Evolutionary conservation across 1,140 invertebrate species (phyloP), one percentile per base, ranked within the genome.

Genomic region (Saxidomus purpurata): DNA sequence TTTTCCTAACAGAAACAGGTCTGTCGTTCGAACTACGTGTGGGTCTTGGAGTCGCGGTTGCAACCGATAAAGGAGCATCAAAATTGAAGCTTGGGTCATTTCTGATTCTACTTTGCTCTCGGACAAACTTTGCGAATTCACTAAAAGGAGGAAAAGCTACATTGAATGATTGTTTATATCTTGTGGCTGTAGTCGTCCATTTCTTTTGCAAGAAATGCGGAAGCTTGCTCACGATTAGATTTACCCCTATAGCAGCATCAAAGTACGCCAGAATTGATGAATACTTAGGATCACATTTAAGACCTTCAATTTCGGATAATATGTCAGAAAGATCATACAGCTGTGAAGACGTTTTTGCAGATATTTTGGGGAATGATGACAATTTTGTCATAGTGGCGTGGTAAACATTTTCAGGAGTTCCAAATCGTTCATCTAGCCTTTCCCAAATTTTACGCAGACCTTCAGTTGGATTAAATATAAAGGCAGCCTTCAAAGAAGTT

Each of bases 151-250:
- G 92, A 79, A 87, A 92, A 34, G 76, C 0, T 11, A 79, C 76
- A 55, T 79, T 25, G 63, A 89, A 25, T 49, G 36, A 8, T 31
- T 34, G 40, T 49, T 92, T 93, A 71, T 92, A 91, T 11, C 79
- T 86, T 1, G 61, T 17, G 31, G 89, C 91, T n/a, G 38, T 34
- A 25, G 40, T 52, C 36, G 47, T 91, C 91, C 90, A 93, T 84
- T 92, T 93, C 22, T 76, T 80, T 52, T 92, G 89, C 0, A 92
- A 13, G 15, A 0, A 25, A 19, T 55, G 31, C 31, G 90, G 88
- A 13, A 93, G 82, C 61, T 92, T 92, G n/a, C n/a, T 74, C 3
- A 92, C 82, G 17, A 92, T 85, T 0, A 85, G 87, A 15, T 71
- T 86, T 17, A 93, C 67, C 22, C 91, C 89, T 31, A 52, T 31